Percentiles rank a stretch among this genome's conserved stretches.
phyloP scores from a whole-genome alignment of 35 echinoderm and acorn worm species.

The Holothuria glaberrima region DNA sequence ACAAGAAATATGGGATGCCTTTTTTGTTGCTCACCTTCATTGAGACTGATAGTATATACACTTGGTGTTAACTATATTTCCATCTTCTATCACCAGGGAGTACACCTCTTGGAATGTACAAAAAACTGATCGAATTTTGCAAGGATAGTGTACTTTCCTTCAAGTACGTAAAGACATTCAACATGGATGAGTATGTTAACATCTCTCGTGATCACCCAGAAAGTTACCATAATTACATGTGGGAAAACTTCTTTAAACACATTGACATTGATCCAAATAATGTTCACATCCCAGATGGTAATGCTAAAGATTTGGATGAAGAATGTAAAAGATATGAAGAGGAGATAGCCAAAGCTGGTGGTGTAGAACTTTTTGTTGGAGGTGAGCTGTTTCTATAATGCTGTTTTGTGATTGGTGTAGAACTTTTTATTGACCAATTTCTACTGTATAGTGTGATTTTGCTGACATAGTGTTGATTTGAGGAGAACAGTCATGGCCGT shows the following conservation, averaged over 20 bases:
- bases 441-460: no score
- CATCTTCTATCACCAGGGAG: conserved; percentile 51
- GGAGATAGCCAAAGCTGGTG: conserved; percentile 80
- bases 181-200: conserved; percentile 98
- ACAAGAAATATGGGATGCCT: no score
- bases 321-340: conserved; percentile 89
- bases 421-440: no score
- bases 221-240: conserved; percentile 96
- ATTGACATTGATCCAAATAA: conserved; percentile 95
- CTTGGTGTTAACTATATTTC: no score
- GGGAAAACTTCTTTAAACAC: conserved; percentile 97
- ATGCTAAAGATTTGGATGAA: conserved; percentile 70
- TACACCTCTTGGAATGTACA: conserved; percentile 89
- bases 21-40: no score
- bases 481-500: no score
- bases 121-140: conserved; percentile 87
- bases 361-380: conserved; percentile 94
- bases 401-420: no score
- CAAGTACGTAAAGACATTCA: conserved; percentile 96
- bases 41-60: no score
- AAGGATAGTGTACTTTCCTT: conserved; percentile 77
- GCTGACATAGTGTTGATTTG: no score
- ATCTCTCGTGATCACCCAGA: conserved; percentile 82
- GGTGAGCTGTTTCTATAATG: conserved; percentile 51
- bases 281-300: conserved; percentile 88